Evolutionary conservation across 2,113 vertebrate species (phyloP), one percentile per base, ranked within the genome.

Genomic region (Lontra canadensis): DNA sequence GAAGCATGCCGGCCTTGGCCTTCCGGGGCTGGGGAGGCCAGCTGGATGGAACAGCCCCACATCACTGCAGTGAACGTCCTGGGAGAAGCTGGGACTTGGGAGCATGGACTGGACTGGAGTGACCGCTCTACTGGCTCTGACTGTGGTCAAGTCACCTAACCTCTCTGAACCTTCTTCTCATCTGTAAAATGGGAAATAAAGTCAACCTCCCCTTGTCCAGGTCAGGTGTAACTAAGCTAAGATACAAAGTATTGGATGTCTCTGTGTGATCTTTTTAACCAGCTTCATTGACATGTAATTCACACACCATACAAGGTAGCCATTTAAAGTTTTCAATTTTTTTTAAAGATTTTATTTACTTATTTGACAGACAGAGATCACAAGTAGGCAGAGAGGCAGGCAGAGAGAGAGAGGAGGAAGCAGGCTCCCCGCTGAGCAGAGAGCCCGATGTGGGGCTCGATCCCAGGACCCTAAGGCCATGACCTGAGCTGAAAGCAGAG

Each of bases 191-290:
- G 18, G n/a, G 29, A 76, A 57, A 25, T 47, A 44, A 17, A 36
- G 4, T 17, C 34, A 39, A 26, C 7, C 20, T 55, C 31, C 52
- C 59, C 4, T 39, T 0, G 0, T 1, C 4, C 47, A 57, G 47
- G 63, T 61, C 47, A 61, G 39, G 12, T 21, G 67, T 47, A 74
- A 69, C 42, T 12, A 78, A 94, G 55, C 36, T 36, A 11, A 55
- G 4, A 17, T 3, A 11, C 4, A 12, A 92, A 47, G 84, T 57
- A 21, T 69, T 47, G 4, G 17, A 14, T 42, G 7, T 2, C 76
- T 81, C n/a, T 23, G 0, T 25, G 6, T 21, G 29, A 63, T 78
- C 63, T 61, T 71, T 31, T 29, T 21, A 23, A 81, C 25, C 18
- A 81, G 20, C 3, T 34, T 49, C 81, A 23, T 31, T 6, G 78